phyloP scores from a whole-genome alignment of 1,140 invertebrate genomes.

The Dendrolimus kikuchii region DNA sequence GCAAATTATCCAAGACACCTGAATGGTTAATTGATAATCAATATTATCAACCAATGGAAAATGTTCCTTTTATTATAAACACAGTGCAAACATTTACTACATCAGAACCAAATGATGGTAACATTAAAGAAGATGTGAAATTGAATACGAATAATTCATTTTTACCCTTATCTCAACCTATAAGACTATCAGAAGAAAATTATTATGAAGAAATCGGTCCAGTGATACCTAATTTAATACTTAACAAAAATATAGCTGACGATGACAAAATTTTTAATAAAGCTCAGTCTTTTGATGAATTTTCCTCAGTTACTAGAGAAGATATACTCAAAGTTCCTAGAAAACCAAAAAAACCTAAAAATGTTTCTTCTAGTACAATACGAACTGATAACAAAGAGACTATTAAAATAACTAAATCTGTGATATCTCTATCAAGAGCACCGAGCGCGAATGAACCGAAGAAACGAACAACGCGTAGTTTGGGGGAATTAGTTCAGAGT shows the following conservation, averaged over 20 bases:
- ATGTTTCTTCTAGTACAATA: conserved; percentile 1
- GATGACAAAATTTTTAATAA: conserved; percentile 52
- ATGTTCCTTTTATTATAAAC: conserved; percentile 48
- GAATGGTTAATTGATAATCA: conserved; percentile 54
- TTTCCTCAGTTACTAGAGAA: conserved; percentile 34
- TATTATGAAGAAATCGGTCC: conserved; percentile 65
- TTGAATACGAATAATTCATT: conserved; percentile 22
- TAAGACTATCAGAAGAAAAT: conserved; percentile 43
- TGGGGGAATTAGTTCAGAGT: conserved; percentile 35
- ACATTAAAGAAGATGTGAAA: conserved; percentile 10
- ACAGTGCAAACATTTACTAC: conserved; percentile 27
- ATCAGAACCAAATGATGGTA: conserved; percentile 11
- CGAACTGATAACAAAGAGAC: conserved; percentile 23
- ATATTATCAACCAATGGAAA: conserved; percentile 56
- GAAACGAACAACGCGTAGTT: conserved; percentile 19
- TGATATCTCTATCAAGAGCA: conserved; percentile 47
- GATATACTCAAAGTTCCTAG: conserved; percentile 54
- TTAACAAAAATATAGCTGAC: conserved; percentile 45
- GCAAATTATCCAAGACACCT: conserved; percentile 42
- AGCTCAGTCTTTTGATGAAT: conserved; percentile 30
- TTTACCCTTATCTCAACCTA: conserved; percentile 13
- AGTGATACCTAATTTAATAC: conserved; percentile 8
- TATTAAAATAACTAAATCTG: conserved; percentile 40
- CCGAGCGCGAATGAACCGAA: conserved; percentile 42
- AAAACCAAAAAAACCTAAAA: conserved; percentile 45